These are phyloP conservation scores for Tenebrosternarchus preto DNA, from an alignment of 2,113 vertebrate species.

Conservation along the genomic window DNA sequence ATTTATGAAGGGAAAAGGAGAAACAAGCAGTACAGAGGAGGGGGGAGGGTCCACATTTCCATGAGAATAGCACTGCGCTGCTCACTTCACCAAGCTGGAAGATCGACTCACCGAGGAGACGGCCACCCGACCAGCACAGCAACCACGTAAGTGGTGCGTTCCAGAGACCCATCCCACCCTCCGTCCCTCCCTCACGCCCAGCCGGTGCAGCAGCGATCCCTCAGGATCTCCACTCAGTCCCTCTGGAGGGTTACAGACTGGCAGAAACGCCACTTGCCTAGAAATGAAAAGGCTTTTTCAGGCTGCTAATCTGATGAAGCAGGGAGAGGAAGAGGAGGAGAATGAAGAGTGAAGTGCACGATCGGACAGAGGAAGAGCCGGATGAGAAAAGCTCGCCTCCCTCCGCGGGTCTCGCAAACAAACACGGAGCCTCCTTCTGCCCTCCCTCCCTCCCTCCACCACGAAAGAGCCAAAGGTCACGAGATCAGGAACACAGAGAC, in stretches of 20 bases:
- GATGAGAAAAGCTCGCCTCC: not conserved
- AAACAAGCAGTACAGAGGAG: slow-evolving; percentile 23
- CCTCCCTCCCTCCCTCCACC: too few relatives aligned
- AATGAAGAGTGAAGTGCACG: not conserved
- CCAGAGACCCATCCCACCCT: slow-evolving; percentile 47
- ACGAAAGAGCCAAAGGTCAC: not conserved
- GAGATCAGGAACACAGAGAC: too few relatives aligned
- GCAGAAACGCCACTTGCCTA: slow-evolving; percentile 72
- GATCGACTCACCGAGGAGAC: slow-evolving; percentile 60
- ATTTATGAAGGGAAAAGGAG: slow-evolving; percentile 41
- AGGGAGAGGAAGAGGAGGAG: not conserved
- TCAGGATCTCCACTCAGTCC: slow-evolving; percentile 55
- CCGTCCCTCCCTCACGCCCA: too few relatives aligned
- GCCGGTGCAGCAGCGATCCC: slow-evolving; percentile 55
- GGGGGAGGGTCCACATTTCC: slow-evolving; percentile 61
- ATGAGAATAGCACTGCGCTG: slow-evolving; percentile 65
- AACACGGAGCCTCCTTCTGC: too few relatives aligned
- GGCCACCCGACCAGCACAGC: slow-evolving; percentile 56
- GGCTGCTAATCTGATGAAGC: slow-evolving; percentile 70
- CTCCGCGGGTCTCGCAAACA: not conserved
- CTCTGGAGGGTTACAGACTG: slow-evolving; percentile 69
- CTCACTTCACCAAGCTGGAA: slow-evolving; percentile 62
- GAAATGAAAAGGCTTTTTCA: slow-evolving; percentile 75
- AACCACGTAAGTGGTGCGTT: slow-evolving; percentile 65
- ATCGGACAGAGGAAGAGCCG: not conserved